These are phyloP conservation scores for Myathropa florea DNA, from an alignment of 2,888 invertebrate species.

Conservation along the genomic window DNA sequence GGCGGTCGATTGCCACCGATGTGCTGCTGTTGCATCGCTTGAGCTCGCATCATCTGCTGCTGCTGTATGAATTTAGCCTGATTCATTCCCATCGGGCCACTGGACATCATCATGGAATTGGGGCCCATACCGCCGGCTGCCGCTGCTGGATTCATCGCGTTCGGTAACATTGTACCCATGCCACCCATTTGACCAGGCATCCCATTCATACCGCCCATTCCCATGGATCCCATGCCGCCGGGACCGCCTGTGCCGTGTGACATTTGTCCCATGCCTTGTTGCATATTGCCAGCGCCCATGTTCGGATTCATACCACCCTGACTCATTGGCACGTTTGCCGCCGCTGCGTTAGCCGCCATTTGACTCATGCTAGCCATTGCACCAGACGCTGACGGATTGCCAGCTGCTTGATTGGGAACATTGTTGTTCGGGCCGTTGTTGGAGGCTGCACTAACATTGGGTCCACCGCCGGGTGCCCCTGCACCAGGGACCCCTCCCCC, in stretches of 20 bases:
- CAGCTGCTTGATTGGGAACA: conserved; percentile 58
- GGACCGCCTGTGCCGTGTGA: conserved; percentile 70
- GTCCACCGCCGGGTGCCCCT: conserved; percentile 73
- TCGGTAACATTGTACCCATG: conserved; percentile 74
- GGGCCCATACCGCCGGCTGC: conserved; percentile 71
- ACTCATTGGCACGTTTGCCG: conserved; percentile 76
- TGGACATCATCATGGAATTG: conserved; percentile 72
- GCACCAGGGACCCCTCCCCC: conserved; percentile 72
- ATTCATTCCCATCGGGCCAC: conserved; percentile 77
- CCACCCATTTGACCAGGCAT: conserved; percentile 72
- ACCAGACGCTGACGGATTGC: conserved; percentile 63
- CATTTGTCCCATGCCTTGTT: conserved; percentile 73
- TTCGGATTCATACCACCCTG: conserved; percentile 77
- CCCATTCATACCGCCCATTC: conserved; percentile 72
- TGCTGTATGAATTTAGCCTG: conserved; percentile 87
- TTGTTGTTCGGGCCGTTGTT: conserved; percentile 72
- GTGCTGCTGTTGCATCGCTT: conserved; percentile 80
- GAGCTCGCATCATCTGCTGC: conserved; percentile 83
- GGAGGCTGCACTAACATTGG: conserved; percentile 57
- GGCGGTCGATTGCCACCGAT: conserved; percentile 85
- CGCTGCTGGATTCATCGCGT: conserved; percentile 76
- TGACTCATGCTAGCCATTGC: conserved; percentile 66
- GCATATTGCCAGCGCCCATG: conserved; percentile 68
- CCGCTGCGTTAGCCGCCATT: conserved; percentile 67
- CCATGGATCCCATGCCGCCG: conserved; percentile 71